phyloP scores from a whole-genome alignment of 2,888 invertebrate species.

The Pecten maximus region DNA sequence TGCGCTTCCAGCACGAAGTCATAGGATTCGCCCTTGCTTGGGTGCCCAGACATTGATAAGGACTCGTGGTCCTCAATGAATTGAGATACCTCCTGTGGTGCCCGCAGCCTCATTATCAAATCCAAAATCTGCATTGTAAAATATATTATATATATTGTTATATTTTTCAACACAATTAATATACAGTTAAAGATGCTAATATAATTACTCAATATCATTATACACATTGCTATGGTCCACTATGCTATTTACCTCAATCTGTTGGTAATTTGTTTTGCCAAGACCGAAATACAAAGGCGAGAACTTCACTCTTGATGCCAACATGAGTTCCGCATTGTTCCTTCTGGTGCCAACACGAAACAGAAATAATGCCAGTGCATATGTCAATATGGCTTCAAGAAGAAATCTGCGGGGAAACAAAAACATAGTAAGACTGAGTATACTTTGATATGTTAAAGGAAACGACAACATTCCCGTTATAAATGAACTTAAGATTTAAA shows the following conservation, averaged over 20 bases:
- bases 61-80: neutral
- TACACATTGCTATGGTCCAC: too few relatives aligned
- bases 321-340: too few relatives aligned
- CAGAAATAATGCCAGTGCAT: neutral
- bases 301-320: neutral
- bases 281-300: neutral
- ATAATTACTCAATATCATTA: too few relatives aligned
- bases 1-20: neutral
- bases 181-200: too few relatives aligned
- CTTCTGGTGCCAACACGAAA: neutral
- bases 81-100: neutral
- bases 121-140: neutral
- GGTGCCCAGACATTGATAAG: neutral
- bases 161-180: too few relatives aligned
- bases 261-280: constrained; percentile 8
- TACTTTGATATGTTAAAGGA: neutral
- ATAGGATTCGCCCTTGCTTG: neutral
- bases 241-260: neutral
- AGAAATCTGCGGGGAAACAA: neutral
- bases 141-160: too few relatives aligned
- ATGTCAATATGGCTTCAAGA: neutral
- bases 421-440: neutral
- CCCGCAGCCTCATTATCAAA: neutral
- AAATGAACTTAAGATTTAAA: too few relatives aligned
- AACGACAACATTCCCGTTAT: too few relatives aligned